These are phyloP conservation scores for Cotesia vestalis DNA, from an alignment of 1,140 invertebrate genomes.

Conservation along the genomic window DNA sequence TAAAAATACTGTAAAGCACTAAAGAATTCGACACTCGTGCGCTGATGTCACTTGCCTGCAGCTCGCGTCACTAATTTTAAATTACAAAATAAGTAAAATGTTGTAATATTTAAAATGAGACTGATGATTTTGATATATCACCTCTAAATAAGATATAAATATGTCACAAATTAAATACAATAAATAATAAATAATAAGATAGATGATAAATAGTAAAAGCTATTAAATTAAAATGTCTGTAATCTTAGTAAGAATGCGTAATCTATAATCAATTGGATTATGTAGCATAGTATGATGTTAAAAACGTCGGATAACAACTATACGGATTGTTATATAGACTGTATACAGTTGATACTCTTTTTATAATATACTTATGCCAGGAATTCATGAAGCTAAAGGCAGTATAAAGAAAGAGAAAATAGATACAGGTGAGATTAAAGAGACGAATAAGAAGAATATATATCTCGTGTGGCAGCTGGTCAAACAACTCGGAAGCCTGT, in stretches of 20 bases:
- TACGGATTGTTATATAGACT: not conserved
- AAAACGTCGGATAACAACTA: not conserved
- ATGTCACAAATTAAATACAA: not conserved
- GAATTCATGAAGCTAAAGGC: conserved; percentile 16
- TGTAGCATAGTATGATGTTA: conserved; percentile 1
- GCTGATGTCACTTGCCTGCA: no score
- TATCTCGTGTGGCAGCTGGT: conserved; percentile 45
- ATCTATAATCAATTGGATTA: not conserved
- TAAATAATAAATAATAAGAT: not conserved
- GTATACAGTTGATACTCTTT: not conserved
- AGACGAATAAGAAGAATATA: conserved; percentile 9
- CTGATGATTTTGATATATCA: no score
- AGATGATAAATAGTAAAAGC: no score
- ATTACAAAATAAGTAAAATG: no score
- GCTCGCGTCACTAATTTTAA: no score
- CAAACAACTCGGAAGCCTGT: conserved; percentile 50
- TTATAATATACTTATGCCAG: not conserved
- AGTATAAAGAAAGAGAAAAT: conserved; percentile 31
- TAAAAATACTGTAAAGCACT: not conserved
- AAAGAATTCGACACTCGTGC: not conserved
- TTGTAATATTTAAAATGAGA: no score
- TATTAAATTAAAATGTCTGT: no score
- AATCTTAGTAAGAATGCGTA: not conserved
- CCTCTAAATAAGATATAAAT: not conserved
- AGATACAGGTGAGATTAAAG: not conserved